Percentiles rank a stretch among this genome's conserved stretches.
These are phyloP conservation scores for Heloderma charlesbogerti DNA, from an alignment of 2,113 vertebrate genomes.

Conservation along the genomic window DNA sequence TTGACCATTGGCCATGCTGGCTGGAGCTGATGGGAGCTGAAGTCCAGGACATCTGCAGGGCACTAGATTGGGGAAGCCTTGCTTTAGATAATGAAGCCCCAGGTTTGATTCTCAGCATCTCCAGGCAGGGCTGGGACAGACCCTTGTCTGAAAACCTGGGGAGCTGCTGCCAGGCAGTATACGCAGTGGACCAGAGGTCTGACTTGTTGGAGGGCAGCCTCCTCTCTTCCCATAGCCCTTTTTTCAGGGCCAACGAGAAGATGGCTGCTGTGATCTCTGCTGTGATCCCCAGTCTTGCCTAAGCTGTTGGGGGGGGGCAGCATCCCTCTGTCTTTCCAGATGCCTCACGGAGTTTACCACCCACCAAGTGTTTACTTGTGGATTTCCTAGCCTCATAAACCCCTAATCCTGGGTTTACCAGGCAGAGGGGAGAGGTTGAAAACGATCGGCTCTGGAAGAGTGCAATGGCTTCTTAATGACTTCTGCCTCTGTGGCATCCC, in stretches of 20 bases:
- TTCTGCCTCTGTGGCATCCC: background rate
- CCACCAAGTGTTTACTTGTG: conserved; percentile 11
- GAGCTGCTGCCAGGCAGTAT: background rate
- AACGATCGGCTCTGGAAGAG: background rate
- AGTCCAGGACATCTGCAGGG: too few relatives aligned
- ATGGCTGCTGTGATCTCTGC: background rate
- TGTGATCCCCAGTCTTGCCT: background rate
- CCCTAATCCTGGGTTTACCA: conserved; percentile 24
- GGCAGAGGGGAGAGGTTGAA: background rate
- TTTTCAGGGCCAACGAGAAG: background rate
- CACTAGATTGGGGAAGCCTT: too few relatives aligned
- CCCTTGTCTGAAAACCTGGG: background rate
- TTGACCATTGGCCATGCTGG: too few relatives aligned
- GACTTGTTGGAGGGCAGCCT: background rate
- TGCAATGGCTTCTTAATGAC: background rate
- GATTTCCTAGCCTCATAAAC: conserved; percentile 5
- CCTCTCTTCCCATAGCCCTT: background rate
- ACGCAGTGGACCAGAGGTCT: background rate
- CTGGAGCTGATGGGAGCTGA: too few relatives aligned
- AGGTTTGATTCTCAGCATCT: background rate
- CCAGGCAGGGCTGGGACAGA: background rate
- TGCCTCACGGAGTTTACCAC: background rate
- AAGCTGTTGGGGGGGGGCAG: too few relatives aligned
- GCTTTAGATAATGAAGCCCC: background rate
- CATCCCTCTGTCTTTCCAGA: background rate